Evolutionary conservation across 2,888 invertebrate species (phyloP), one percentile per base, ranked within the genome.

Genomic region (Lagria hirta): DNA sequence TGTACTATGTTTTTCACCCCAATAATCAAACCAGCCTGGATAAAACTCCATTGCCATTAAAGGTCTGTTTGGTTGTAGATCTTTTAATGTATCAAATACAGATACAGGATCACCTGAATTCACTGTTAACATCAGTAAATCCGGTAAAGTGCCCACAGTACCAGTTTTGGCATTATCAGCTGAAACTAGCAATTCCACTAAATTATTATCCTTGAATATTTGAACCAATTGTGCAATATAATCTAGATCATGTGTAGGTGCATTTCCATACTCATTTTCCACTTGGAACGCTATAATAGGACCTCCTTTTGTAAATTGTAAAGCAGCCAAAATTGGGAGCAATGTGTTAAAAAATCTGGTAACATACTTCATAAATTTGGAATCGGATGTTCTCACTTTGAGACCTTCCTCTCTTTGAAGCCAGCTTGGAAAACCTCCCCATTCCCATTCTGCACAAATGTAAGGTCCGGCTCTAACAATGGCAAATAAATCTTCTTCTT

Each of bases 241-340:
- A 8, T 57, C 57, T 13, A 53, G 62, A 51, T 73, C 72, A 2
- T 52, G 45, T 14, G 37, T 30, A n/a, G 46, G 40, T 7, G 20
- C 52, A 24, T 91, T 90, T 3, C 95, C 95, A 59, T 94, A 94
- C 65, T 95, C 95, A 68, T 98, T 98, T 74, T 96, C 96, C 3
- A 60, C 54, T 55, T 60, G 58, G 4, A 55, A 7, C 6, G 11
- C 17, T 16, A 48, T 40, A 10, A 42, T 23, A 4, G 38, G 29
- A 4, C 24, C 27, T 1, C 90, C 90, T 60, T 87, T 87, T 21
- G 74, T 75, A 55, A 81, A 77, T 6, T 82, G 70, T 6, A 73
- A 66, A 1, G 75, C 74, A 12, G 70, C 61, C 1, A 82, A 53
- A 44, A 66, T 70, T 2, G 71, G 65, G 30, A 82, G 61, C 2